Evolutionary conservation across 2,797 vertebrate genomes (phyloP), one percentile per base, ranked within the genome.

Genomic region (Melanotaenia boesemani): DNA sequence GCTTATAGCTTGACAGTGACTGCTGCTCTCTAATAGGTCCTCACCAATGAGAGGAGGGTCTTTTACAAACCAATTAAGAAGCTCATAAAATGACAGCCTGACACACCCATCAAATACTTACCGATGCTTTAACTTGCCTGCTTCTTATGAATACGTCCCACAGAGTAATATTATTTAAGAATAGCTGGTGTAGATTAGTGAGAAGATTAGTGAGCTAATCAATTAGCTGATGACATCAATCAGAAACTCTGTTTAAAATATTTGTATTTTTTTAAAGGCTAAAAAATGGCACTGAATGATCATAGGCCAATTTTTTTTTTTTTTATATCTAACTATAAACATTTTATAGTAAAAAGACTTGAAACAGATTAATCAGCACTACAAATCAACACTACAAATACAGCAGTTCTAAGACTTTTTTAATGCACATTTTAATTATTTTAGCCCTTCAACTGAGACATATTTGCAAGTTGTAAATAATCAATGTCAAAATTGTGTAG

Each of bases 21-120:
- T 18, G 65, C 76, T 37, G 67, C 67, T 72, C 30, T 73, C 57
- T 77, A 72, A 79, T 41, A 63, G 79, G 65, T 63, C 63, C 60
- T 61, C 59, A 11, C 74, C 80, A 81, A 70, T 48, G 65, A 85
- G 84, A 80, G 76, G 85, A 82, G 65, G 79, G 71, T 55, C 59
- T 44, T 84, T 85, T 62, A 83, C 77, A 77, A 86, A 86, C 71
- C 80, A 89, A 91, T 90, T 91, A 86, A 82, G 72, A 81, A 77
- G 5, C 76, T 86, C 79, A 63, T 81, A 76, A 81, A 77, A 76
- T 89, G 91, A 89, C 85, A 90, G 75, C 67, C 48, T 1, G 67
- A 63, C 85, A 88, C 86, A 70, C 78, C 81, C 82, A 86, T 77
- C 70, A 24, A 77, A 71, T 65, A 67, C 28, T 60, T 39, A 52